A percentile compares a stretch with the other conserved stretches of the same genome.
Evolutionary conservation across 2,797 vertebrate species (phyloP).

Genomic region (Scleropages formosus): DNA sequence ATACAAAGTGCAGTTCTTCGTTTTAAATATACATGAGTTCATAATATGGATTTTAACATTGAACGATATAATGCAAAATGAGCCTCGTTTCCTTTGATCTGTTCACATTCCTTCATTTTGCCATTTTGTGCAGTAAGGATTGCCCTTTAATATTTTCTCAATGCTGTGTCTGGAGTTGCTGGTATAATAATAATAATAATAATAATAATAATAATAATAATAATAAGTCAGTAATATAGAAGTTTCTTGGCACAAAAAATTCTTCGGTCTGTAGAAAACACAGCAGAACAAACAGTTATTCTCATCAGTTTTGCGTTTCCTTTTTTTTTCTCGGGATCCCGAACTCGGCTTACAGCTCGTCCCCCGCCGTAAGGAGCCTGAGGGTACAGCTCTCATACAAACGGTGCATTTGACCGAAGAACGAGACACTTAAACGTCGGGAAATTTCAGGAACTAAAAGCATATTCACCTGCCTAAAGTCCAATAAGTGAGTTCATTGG

Average conservation of each 20-base stretch:
- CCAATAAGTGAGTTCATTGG: background rate
- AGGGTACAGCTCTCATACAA: background rate
- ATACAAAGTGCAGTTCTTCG: constrained; percentile 60
- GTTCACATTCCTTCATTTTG: constrained; percentile 8
- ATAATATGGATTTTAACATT: constrained; percentile 59
- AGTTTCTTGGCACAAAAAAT: background rate
- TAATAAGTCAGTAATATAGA: background rate
- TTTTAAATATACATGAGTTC: constrained; percentile 57
- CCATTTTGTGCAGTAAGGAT: constrained; percentile 63
- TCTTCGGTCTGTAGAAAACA: background rate
- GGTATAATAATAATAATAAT: constrained; percentile 11
- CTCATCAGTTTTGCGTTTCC: too few relatives aligned
- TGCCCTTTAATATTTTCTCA: constrained; percentile 61
- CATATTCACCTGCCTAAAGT: background rate
- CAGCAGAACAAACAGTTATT: background rate
- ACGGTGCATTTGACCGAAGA: background rate
- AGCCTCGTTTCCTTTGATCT: constrained; percentile 37
- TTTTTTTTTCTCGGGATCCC: too few relatives aligned
- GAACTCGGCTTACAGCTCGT: background rate
- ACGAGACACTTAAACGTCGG: constrained; percentile 4
- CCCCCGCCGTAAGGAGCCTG: background rate
- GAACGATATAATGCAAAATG: constrained; percentile 48
- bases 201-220: background rate
- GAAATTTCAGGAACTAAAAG: background rate
- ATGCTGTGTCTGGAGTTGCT: constrained; percentile 53